Evolutionary conservation across 2,888 invertebrate species (phyloP), one percentile per base, ranked within the genome.

Genomic region (Sinodicranocentrus sp.): DNA sequence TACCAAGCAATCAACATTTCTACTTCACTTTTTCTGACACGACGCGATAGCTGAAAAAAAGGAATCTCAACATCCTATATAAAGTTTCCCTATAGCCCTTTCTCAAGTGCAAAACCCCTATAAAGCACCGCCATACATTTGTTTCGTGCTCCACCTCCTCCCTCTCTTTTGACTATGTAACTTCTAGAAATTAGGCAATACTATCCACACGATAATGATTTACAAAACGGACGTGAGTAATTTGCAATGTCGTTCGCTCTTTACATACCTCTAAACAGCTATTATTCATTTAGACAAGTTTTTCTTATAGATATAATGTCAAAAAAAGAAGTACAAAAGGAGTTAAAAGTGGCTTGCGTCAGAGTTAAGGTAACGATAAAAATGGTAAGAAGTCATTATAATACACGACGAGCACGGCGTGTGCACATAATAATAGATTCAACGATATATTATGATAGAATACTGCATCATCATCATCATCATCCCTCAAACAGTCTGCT

Each of bases 361-460:
- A 80, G 73, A 76, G 82, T 82, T 82, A 82, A 82, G 76, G 82
- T 82, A 75, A 75, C 75, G 61, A 82, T 82, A 57, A 80, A 80
- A 80, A 63, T 80, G 70, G 71, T 19, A 57, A 71, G 52, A 65
- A 72, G 54, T 72, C 72, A 72, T 72, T 80, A 72, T 61, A 57
- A 65, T 39, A 52, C 80, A 80, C 59, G 68, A 68, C 57, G 23
- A 67, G 28, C 68, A 68, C 52, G 65, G 65, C 65, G 65, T 65
- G 73, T 44, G 26, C 39, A 57, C 57, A 39, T 44, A 39, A 33
- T 44, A 61, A 73, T 57, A 57, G 44, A 52, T 71, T 6, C 71
- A 54, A 73, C 54, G 44, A 65, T 21, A 68, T 65, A 28, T 17
- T 33, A 19, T 43, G 39, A 67, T 33, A 33, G 57, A 71, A 71